Evolutionary conservation across 2,888 invertebrate genomes (phyloP), one percentile per base, ranked within the genome.

Genomic region (Chrysodeixis includens): DNA sequence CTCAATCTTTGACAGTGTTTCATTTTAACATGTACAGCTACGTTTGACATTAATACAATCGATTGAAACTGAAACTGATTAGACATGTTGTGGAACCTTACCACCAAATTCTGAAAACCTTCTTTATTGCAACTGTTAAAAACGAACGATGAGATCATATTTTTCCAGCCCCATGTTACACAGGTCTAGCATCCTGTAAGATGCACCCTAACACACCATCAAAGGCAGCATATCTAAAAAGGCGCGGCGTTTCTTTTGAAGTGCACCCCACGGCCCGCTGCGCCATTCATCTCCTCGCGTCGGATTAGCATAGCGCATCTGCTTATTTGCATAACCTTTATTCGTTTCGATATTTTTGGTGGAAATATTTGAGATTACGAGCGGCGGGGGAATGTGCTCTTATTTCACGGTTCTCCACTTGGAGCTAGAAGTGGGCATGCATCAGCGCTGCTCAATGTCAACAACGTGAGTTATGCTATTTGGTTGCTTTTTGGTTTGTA

Each of bases 291-390:
- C 71, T 74, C 58, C 57, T 69, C 70, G 62, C 62, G 62, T 66
- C 62, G 67, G 73, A 81, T 81, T 82, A 81, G 70, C 81, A 82
- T 81, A 81, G 81, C 83, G 81, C 81, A 81, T 81, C 81, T 73
- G 66, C 69, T 71, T 65, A 82, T 81, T 81, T 81, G 83, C 81
- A 81, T 82, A 72, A 40, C 71, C 69, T 78, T 80, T 74, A 79
- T 82, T 69, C 74, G 62, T 30, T 67, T 66, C 73, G 75, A 77
- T 79, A 76, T 81, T 79, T 72, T 74, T 59, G 69, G 70, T 57
- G 69, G 71, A 74, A 79, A 70, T 74, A 70, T 63, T 76, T 79
- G 56, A 69, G 44, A 59, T 77, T 68, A 77, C 62, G 62, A 77
- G 58, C 59, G 51, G 26, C 69, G 35, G 0, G 78, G 74, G 74